Conservation (phyloP, 1,140 invertebrate genomes). For the Temnothorax longispinosus region DNA sequence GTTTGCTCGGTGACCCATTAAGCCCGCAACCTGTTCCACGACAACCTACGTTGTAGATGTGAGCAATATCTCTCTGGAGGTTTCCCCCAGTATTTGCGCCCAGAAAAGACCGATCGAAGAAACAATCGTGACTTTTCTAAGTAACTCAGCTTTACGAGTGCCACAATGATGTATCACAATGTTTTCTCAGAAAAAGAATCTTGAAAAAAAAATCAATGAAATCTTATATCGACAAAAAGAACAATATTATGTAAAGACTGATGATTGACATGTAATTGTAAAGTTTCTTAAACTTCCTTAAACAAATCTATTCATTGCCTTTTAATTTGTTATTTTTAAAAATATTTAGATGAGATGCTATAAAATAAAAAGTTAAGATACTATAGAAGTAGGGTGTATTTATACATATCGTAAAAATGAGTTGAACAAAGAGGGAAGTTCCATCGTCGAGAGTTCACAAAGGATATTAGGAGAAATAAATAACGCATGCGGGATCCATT, state of each 20-base stretch:
- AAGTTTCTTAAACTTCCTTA: not conserved
- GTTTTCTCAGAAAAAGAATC: not conserved
- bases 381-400: not conserved
- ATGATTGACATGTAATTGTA: not conserved
- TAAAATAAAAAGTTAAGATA: not conserved
- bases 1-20: conserved; percentile 44
- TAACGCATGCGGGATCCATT: not conserved
- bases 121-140: not conserved
- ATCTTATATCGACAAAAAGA: not conserved
- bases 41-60: not conserved
- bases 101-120: conserved; percentile 6
- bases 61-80: conserved; percentile 16
- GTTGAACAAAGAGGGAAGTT: not conserved
- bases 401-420: not conserved
- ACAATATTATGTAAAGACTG: not conserved
- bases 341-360: not conserved
- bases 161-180: too few species aligned
- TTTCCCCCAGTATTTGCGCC: not conserved
- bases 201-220: not conserved
- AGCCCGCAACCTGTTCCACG: conserved; percentile 17
- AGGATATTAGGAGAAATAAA: too few species aligned
- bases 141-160: not conserved
- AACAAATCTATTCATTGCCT: not conserved
- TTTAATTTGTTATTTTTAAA: not conserved
- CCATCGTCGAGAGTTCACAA: not conserved